Base-by-base conservation (phyloP, 2,888 invertebrate genomes). In the Chamaedrilus cognettii region DNA sequence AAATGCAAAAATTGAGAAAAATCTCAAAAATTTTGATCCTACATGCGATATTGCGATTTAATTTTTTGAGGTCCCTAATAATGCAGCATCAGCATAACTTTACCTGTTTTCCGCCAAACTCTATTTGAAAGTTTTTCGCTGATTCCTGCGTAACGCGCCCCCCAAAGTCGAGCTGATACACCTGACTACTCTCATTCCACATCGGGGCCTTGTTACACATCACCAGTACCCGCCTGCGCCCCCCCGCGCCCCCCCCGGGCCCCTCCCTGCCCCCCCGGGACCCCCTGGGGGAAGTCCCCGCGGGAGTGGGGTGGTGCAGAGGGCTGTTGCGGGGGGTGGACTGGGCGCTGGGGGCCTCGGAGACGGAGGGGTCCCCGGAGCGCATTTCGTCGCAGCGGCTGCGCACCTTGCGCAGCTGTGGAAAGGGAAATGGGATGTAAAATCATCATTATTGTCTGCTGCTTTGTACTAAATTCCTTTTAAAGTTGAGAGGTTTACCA, bases 151-250 rank as follows among this genome's bases (percentile, higher is more conserved):
- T 99, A 68, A 99, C 99, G 74, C 99, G 87, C 15, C 99, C 99
- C 3, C 98, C 98, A 86, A 99, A 99, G 86, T 99, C 99, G 56
- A 99, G 87, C 82, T 98, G 98, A 86, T 98, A 99, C 19, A 99
- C 98, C 85, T 99, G 98, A 82, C 94, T 96, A 85, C 93, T 93
- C 85, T 99, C 98, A 84, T 99, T 99, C 99, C 99, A 99, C 89
- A 96, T 91, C 19, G 96, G 96, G 7, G 91, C 90, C 85, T 99
- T 98, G 85, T 99, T 99, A 85, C 96, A 95, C 93, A 97, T 94
- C 52, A 72, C 68, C 32, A 69, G 68, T 28, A 67, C 68, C 26
- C 68, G 62, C 59, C 55, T 62, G 23, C 34, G 32, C 1, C 30
- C 23, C 50, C 57, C 51, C 19, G 23, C 28, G 15, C 30, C 55